Evolutionary conservation across 2,888 invertebrate genomes (phyloP).

Genomic region (Aproaerema taeniolella): DNA sequence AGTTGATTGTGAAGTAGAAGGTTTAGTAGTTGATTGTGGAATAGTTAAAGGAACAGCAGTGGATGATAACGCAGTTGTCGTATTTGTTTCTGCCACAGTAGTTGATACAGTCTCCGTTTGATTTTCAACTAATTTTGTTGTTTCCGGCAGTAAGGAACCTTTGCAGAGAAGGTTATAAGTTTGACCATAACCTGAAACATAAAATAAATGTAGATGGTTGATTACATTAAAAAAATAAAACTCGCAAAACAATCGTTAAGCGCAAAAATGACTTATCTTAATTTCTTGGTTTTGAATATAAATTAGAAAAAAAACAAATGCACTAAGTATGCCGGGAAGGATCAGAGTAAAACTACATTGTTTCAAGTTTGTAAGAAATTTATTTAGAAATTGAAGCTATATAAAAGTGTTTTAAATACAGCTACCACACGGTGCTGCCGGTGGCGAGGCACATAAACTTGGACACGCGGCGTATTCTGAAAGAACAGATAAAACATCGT

Average conservation of each 20-base stretch:
- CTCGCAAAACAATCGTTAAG: too few species aligned
- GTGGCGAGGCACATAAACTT: background rate
- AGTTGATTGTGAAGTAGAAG: conserved; percentile 1
- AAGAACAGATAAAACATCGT: conserved; percentile 34
- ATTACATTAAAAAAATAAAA: too few species aligned
- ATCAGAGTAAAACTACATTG: conserved; percentile 26
- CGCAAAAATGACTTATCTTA: too few species aligned
- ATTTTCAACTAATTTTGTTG: background rate
- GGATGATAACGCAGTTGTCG: conserved; percentile 3
- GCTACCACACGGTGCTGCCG: background rate
- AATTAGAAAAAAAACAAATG: too few species aligned
- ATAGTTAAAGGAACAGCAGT: background rate
- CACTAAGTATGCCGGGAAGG: too few species aligned
- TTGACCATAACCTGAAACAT: conserved; percentile 29
- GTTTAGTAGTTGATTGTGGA: background rate
- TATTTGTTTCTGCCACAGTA: background rate
- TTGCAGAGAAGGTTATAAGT: conserved; percentile 34
- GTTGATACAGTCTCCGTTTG: background rate
- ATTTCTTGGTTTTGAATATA: too few species aligned
- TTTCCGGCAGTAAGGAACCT: too few species aligned
- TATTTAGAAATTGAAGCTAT: background rate
- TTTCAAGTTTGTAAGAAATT: background rate
- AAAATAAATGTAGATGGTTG: too few species aligned
- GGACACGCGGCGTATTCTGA: conserved; percentile 41
- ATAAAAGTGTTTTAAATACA: background rate